These are phyloP conservation scores for Tragopan temminckii DNA, from an alignment of 2,797 vertebrate genomes.

Conservation along the genomic window DNA sequence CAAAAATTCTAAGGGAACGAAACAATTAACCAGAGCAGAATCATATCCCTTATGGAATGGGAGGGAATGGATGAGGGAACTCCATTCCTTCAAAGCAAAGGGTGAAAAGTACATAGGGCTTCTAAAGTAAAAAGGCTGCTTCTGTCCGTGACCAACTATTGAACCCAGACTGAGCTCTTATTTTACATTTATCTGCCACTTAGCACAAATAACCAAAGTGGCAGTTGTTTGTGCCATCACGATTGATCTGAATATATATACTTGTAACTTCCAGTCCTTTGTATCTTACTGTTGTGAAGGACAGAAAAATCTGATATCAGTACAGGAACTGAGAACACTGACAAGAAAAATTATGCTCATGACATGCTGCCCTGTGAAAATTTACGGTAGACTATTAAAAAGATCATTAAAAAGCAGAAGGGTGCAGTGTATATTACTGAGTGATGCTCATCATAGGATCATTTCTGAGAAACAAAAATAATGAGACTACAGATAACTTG, in stretches of 20 bases:
- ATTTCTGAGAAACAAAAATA: conserved; percentile 5
- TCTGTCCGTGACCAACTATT: background rate
- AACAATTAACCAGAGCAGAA: background rate
- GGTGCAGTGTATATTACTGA: background rate
- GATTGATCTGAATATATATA: background rate
- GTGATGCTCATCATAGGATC: background rate
- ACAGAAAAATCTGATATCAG: background rate
- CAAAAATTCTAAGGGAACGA: background rate
- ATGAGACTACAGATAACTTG: background rate
- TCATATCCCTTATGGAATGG: background rate
- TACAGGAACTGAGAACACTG: background rate
- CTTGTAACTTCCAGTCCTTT: background rate
- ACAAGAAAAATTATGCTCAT: background rate
- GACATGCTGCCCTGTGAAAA: background rate
- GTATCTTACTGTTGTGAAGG: background rate
- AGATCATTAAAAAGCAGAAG: background rate
- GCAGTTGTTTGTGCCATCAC: background rate
- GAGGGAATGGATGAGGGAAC: background rate
- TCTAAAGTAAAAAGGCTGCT: background rate
- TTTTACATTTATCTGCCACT: background rate
- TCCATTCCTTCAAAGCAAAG: background rate
- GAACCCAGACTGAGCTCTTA: background rate
- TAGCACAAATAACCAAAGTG: background rate
- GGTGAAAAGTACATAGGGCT: background rate
- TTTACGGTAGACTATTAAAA: background rate